Percentiles rank a stretch among this genome's conserved stretches.
Evolutionary conservation across 2,888 invertebrate species (phyloP).

Genomic region (Agapetus fuscipes): DNA sequence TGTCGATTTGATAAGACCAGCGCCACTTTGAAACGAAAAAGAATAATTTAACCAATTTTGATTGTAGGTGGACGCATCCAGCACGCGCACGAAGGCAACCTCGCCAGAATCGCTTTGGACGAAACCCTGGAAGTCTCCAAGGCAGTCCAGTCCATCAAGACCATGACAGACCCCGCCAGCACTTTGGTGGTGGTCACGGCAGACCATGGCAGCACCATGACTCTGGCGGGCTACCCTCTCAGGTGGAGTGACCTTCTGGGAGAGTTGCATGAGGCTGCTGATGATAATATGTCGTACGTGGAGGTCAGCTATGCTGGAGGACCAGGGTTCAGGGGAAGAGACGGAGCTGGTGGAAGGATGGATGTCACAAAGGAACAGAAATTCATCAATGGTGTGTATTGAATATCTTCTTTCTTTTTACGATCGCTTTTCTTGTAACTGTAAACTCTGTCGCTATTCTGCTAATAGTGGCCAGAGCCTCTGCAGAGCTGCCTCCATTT

Average conservation of each 20-base stretch:
- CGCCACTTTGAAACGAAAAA: too few relatives aligned
- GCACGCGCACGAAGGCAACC: conserved; percentile 55
- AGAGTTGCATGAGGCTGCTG: conserved; percentile 28
- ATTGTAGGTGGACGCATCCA: conserved; percentile 52
- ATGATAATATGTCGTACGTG: conserved; percentile 49
- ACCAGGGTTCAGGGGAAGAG: conserved; percentile 39
- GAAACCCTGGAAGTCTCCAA: conserved; percentile 57
- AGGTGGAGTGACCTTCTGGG: conserved; percentile 51
- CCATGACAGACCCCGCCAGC: conserved; percentile 49
- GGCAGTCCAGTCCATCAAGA: conserved; percentile 47
- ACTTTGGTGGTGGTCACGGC: conserved; percentile 72
- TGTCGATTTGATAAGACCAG: too few relatives aligned
- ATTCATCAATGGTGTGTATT: conserved; percentile 1
- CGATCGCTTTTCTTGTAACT: too few relatives aligned
- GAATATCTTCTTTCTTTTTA: neutral
- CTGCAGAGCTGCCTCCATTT: too few relatives aligned
- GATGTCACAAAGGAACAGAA: neutral
- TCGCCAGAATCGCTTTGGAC: conserved; percentile 49
- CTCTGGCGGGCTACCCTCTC: conserved; percentile 62
- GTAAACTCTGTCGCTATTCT: too few relatives aligned
- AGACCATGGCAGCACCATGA: conserved; percentile 73
- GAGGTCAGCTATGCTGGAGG: conserved; percentile 62
- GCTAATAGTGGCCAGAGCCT: too few relatives aligned
- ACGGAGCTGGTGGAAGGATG: neutral
- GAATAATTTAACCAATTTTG: too few relatives aligned